Base-by-base conservation (phyloP, 2,797 vertebrate genomes). In the Pogonophryne albipinna region DNA sequence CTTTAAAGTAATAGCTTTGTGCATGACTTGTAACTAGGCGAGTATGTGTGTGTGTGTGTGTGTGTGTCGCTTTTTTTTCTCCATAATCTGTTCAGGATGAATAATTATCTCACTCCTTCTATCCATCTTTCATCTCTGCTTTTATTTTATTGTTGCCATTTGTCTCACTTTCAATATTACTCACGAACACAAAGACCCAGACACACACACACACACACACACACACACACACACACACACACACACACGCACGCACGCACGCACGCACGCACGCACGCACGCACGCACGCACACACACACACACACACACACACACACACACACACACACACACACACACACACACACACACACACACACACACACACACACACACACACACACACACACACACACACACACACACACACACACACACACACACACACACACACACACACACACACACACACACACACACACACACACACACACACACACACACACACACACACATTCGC, bases 61-160 rank as follows among this genome's bases (percentile, higher is more conserved):
- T 4, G 27, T 27, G 27, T 4, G 27, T 27, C 4, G 4, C 27
- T 27, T 27, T 27, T 27, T 27, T 27, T 27, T 27, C 27, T 27
- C 27, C 27, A 27, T 4, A 27, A 20, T 85, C 79, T 85, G 70
- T 58, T 47, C 65, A 81, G 78, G 57, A 67, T 56, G 68, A 60
- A 71, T 79, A 83, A 84, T 87, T 86, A 76, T 81, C 73, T 51
- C 52, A 31, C 20, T 61, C 45, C 46, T 65, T 27, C 27, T 4
- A 27, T 71, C 66, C 38, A 68, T 79, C 72, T 80, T 56, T 83
- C 3, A 50, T 76, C 60, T 51, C 56, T 67, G 19, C 51, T 75
- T 68, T 82, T 78, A 60, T 74, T 75, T 78, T 77, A 41, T 75
- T 62, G 13, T 58, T 78, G 56, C 51, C 5, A 57, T 79, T 74